These are phyloP conservation scores for Athrips mouffetella DNA, from an alignment of 2,888 invertebrate species.

Conservation along the genomic window DNA sequence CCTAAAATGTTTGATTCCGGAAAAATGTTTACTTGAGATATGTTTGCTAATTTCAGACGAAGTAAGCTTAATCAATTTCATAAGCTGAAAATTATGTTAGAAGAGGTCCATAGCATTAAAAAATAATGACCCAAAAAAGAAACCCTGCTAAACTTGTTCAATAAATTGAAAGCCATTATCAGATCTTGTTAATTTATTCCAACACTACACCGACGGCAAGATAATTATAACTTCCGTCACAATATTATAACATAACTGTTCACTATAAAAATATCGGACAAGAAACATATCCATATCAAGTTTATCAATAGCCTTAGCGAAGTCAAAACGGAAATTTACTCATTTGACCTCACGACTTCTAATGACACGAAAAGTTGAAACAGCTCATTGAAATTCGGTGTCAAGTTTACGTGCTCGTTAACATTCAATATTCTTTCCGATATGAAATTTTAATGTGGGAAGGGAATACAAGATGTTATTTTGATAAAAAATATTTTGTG, in stretches of 20 bases:
- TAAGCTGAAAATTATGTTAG: neutral
- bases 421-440: constrained; percentile 9
- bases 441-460: constrained; percentile 14
- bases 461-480: constrained; percentile 8
- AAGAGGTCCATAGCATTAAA: neutral
- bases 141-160: neutral
- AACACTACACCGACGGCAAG: neutral
- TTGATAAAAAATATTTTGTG: constrained; percentile 1
- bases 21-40: neutral
- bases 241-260: constrained; percentile 6
- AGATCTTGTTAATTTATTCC: neutral
- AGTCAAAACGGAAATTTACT: constrained; percentile 6
- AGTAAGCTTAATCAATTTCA: neutral
- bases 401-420: constrained; percentile 25
- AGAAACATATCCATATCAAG: neutral
- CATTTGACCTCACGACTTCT: constrained; percentile 8
- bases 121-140: neutral
- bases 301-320: constrained; percentile 3
- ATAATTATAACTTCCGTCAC: constrained; percentile 9
- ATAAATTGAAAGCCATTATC: neutral
- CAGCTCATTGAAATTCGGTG: constrained; percentile 26
- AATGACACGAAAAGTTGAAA: constrained; percentile 6
- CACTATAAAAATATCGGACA: neutral
- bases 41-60: neutral
- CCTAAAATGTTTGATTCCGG: neutral